These are phyloP conservation scores for Spilarctia lutea DNA, from an alignment of 2,888 invertebrate species.

Conservation along the genomic window DNA sequence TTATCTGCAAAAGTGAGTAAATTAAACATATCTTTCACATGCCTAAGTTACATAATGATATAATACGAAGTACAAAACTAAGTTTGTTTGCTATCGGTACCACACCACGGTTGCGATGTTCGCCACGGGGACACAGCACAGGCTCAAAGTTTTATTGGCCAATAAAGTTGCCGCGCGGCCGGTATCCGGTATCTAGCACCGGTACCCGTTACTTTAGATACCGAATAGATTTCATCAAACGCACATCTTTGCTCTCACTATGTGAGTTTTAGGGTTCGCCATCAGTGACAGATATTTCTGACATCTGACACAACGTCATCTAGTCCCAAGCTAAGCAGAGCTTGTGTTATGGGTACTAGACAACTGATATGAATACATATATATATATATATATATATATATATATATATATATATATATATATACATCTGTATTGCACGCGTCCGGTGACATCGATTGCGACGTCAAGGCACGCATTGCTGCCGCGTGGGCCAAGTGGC, in stretches of 20 bases:
- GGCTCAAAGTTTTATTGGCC: conserved; percentile 75
- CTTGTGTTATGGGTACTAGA: too few relatives aligned
- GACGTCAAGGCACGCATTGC: too few relatives aligned
- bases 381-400: too few relatives aligned
- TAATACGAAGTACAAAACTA: conserved; percentile 42
- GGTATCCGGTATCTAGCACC: conserved; percentile 70
- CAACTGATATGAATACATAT: too few relatives aligned
- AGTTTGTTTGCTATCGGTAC: conserved; percentile 63
- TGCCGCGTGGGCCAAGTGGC: too few relatives aligned
- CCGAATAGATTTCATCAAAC: conserved; percentile 70
- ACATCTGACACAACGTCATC: too few relatives aligned
- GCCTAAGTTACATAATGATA: conserved; percentile 22
- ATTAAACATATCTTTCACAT: conserved; percentile 29
- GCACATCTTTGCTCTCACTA: conserved; percentile 59
- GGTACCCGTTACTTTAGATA: conserved; percentile 69
- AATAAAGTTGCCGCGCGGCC: conserved; percentile 70
- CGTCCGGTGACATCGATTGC: too few relatives aligned
- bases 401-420: too few relatives aligned
- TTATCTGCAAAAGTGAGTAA: conserved; percentile 5
- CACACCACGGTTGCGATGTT: conserved; percentile 57
- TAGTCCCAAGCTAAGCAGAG: too few relatives aligned
- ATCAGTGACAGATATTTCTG: conserved; percentile 12
- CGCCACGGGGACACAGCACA: conserved; percentile 73
- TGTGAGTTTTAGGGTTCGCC: conserved; percentile 16
- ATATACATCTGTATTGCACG: too few relatives aligned